Evolutionary conservation across 2,797 vertebrate species (phyloP).

Genomic region (Anisognathus igniventris): DNA sequence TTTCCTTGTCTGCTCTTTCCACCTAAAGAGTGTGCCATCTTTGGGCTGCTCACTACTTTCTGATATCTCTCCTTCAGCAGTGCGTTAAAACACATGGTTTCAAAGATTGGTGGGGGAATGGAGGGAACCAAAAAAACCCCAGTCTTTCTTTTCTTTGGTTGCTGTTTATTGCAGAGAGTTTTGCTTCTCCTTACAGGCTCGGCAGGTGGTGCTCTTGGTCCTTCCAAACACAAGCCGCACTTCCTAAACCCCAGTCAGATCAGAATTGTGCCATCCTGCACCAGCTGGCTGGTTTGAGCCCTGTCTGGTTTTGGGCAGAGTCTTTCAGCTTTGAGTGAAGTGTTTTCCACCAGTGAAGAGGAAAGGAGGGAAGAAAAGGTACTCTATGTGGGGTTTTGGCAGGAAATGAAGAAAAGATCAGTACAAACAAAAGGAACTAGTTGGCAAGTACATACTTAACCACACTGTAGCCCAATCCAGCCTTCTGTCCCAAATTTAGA

Average conservation of each 20-base stretch:
- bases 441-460: neutral
- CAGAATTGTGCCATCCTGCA: neutral
- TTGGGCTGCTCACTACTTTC: neutral
- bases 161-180: neutral
- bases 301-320: neutral
- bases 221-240: neutral
- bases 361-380: neutral
- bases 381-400: neutral
- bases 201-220: conserved; percentile 49
- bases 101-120: neutral
- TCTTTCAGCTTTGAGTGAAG: neutral
- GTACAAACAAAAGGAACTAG: neutral
- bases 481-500: neutral
- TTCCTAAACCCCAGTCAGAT: neutral
- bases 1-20: neutral
- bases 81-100: neutral
- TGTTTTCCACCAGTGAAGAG: neutral
- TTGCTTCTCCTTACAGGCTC: neutral
- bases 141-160: neutral
- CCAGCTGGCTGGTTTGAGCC: neutral
- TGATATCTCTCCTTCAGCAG: neutral
- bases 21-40: neutral
- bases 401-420: neutral
- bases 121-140: fast-evolving
- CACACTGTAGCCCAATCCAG: neutral